Conservation (phyloP, 2,113 vertebrate genomes). For the Fukomys damarensis region DNA sequence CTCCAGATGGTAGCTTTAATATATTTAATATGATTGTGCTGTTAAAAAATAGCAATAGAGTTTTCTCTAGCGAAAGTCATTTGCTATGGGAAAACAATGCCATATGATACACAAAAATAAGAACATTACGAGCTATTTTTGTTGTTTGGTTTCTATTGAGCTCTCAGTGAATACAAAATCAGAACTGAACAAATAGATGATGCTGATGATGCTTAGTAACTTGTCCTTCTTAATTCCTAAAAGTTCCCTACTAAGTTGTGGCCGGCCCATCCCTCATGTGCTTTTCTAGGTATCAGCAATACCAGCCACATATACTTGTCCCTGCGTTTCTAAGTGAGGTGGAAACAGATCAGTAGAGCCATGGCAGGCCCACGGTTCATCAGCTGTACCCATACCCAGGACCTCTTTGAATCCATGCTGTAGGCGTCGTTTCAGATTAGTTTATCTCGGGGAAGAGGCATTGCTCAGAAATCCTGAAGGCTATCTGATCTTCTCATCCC, state of each 20-base stretch:
- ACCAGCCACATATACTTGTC: neutral
- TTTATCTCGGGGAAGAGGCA: neutral
- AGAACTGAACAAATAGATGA: neutral
- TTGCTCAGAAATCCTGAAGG: neutral
- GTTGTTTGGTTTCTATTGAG: conserved; percentile 43
- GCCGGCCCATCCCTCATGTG: neutral
- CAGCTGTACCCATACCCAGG: neutral
- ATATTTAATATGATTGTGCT: conserved; percentile 69
- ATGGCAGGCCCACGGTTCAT: neutral
- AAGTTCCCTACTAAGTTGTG: neutral
- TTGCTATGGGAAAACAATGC: conserved; percentile 59
- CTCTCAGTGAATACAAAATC: conserved; percentile 41
- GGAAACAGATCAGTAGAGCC: neutral
- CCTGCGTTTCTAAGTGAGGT: neutral
- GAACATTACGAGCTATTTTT: conserved; percentile 67
- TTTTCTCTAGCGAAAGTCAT: conserved; percentile 65
- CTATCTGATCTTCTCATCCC: neutral
- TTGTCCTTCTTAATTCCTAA: neutral
- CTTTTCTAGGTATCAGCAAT: neutral
- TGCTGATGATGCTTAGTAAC: neutral
- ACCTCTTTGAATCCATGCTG: neutral
- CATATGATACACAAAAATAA: conserved; percentile 63
- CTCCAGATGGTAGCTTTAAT: conserved; percentile 75
- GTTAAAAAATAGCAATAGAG: conserved; percentile 74
- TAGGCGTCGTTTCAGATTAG: neutral